Base-by-base conservation (phyloP, 2,797 vertebrate species). In the Semaprochilodus insignis region DNA sequence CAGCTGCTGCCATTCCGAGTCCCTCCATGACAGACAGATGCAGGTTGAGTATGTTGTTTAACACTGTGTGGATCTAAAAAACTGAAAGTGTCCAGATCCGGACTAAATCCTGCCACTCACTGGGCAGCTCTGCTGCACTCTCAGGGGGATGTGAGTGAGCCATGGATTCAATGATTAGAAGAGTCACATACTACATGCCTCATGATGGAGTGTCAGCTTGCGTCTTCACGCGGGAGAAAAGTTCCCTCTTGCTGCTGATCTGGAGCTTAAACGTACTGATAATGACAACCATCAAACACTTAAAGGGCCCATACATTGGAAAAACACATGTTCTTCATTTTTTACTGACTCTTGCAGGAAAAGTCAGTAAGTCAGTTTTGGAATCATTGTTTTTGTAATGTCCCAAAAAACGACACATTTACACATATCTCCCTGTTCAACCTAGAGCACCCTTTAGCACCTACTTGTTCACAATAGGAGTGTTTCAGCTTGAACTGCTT, bases 81-180 rank as follows among this genome's bases (percentile, higher is more conserved):
- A 95, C 91, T 94, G 93, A 93, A 93, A 93, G 91, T 93, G 90
- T 89, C 91, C 60, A 70, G 91, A 95, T 95, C 94, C 91, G 89
- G 81, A 71, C 85, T 88, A 94, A 95, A 95, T 95, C 93, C 94
- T 92, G 92, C 94, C 93, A 82, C 86, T 93, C 93, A 84, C 90
- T 89, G 78, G 94, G 94, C 95, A 93, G 90, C 94, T 92, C 93
- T 95, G 94, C 94, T 94, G 93, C 91, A 92, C 83, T 93, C 92
- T 91, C 88, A 51, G 52, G 85, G 86, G 90, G 86, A 86, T 84
- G 88, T 90, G 91, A 87, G 77, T 91, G 90, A 93, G 91, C 87
- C 92, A 91, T 91, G 92, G 93, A 92, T 87, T 90, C 91, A 87
- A 87, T 86, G 91, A 93, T 93, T 93, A 93, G 88, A 89, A 88